These are phyloP conservation scores for Oenanthe melanoleuca DNA, from an alignment of 2,113 vertebrate species.

Conservation along the genomic window DNA sequence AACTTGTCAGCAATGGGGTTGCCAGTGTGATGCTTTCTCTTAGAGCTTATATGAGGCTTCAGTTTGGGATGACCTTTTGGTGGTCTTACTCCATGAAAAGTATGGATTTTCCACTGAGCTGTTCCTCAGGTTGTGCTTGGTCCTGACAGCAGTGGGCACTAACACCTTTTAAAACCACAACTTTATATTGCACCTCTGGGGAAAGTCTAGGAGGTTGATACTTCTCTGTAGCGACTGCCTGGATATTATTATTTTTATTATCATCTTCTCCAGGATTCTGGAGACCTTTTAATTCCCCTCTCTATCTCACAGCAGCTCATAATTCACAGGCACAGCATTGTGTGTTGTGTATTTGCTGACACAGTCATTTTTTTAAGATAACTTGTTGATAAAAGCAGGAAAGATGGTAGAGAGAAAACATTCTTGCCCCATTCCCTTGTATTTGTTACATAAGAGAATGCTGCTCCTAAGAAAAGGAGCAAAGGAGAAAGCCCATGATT, in stretches of 20 bases:
- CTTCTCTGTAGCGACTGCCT: neutral
- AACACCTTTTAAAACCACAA: neutral
- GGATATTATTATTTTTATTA: slow-evolving; percentile 43
- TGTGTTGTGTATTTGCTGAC: slow-evolving; percentile 9
- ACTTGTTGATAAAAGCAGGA: slow-evolving; percentile 6
- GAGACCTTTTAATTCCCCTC: slow-evolving; percentile 45
- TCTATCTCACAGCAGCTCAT: neutral
- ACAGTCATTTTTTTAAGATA: neutral
- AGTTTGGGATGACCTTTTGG: neutral
- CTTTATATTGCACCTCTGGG: neutral
- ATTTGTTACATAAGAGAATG: neutral
- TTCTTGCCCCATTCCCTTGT: neutral
- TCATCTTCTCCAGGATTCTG: slow-evolving; percentile 13
- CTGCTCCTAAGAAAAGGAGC: neutral
- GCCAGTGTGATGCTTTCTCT: fast-evolving
- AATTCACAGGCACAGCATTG: neutral
- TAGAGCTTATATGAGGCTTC: neutral
- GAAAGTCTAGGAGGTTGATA: neutral
- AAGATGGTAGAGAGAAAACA: neutral
- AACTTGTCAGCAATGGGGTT: neutral
- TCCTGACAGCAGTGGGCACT: neutral
- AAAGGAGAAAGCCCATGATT: neutral
- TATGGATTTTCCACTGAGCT: neutral
- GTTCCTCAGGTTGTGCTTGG: neutral
- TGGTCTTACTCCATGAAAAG: neutral